These are phyloP conservation scores for Ectemnius lituratus DNA, from an alignment of 2,888 invertebrate species.

Conservation along the genomic window DNA sequence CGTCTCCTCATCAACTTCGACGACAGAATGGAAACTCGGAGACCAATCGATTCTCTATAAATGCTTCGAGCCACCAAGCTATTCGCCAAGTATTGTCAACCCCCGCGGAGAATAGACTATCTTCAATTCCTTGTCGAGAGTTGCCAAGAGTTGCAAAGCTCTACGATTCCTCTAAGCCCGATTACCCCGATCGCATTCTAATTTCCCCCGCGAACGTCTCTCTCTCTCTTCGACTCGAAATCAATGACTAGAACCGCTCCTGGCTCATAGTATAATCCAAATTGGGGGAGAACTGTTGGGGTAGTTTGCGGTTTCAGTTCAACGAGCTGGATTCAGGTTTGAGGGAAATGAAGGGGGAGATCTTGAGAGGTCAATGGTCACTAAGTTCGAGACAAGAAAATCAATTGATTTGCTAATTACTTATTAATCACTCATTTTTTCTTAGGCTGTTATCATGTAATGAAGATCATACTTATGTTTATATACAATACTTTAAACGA, in stretches of 20 bases:
- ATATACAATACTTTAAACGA: not conserved
- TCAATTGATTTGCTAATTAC: not conserved
- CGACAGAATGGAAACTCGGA: no score
- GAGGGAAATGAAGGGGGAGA: conserved; percentile 4
- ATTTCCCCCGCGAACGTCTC: not conserved
- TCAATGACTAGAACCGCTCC: conserved; percentile 1
- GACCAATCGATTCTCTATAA: no score
- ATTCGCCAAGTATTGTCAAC: no score
- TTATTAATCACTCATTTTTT: no score
- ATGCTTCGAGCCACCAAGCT: no score
- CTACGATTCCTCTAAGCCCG: no score
- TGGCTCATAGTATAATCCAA: conserved; percentile 28
- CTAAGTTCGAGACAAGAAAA: not conserved
- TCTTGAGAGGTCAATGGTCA: not conserved
- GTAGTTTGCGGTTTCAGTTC: conserved; percentile 37
- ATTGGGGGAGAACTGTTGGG: conserved; percentile 3
- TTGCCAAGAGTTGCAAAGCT: no score
- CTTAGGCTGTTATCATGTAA: no score
- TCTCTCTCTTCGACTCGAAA: not conserved
- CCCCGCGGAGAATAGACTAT: no score
- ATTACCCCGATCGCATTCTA: no score
- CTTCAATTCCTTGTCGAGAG: no score
- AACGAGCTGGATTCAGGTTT: conserved; percentile 21
- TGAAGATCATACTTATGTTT: no score
- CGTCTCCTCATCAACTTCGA: not conserved